Evolutionary conservation across 2,888 invertebrate species (phyloP).

Genomic region (Danaus chrysippus): DNA sequence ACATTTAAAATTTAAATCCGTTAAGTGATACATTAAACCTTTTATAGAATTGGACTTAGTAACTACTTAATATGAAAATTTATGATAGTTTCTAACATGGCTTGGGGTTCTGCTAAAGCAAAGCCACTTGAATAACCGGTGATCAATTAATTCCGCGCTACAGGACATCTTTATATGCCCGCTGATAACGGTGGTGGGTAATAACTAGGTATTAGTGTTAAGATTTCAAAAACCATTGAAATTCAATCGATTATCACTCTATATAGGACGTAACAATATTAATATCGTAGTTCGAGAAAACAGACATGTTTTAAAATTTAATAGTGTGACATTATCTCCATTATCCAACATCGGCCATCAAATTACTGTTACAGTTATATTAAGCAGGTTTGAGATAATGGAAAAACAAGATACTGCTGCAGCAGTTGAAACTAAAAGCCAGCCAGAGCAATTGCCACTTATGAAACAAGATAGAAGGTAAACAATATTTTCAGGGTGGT

Average conservation of each 20-base stretch:
- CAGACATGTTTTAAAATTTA: constrained; percentile 3
- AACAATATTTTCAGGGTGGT: constrained; percentile 32
- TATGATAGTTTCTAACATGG: constrained; percentile 52
- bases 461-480: constrained; percentile 23
- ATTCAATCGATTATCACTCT: constrained; percentile 15
- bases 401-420: constrained; percentile 17
- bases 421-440: constrained; percentile 22
- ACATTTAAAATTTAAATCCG: background rate
- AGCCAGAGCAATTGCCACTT: constrained; percentile 24
- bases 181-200: constrained; percentile 50
- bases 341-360: background rate
- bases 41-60: background rate
- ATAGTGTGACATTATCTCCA: background rate
- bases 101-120: constrained; percentile 27
- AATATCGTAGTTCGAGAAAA: constrained; percentile 8
- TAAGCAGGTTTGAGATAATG: constrained; percentile 9
- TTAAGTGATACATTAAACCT: constrained; percentile 6
- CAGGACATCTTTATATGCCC: constrained; percentile 58
- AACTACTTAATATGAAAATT: constrained; percentile 37
- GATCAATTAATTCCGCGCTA: constrained; percentile 60
- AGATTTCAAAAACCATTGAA: constrained; percentile 12
- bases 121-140: constrained; percentile 41
- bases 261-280: constrained; percentile 18
- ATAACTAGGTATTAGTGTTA: constrained; percentile 36
- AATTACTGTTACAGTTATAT: constrained; percentile 4